phyloP scores from a whole-genome alignment of 2,113 vertebrate genomes.

The Edolisoma coerulescens region DNA sequence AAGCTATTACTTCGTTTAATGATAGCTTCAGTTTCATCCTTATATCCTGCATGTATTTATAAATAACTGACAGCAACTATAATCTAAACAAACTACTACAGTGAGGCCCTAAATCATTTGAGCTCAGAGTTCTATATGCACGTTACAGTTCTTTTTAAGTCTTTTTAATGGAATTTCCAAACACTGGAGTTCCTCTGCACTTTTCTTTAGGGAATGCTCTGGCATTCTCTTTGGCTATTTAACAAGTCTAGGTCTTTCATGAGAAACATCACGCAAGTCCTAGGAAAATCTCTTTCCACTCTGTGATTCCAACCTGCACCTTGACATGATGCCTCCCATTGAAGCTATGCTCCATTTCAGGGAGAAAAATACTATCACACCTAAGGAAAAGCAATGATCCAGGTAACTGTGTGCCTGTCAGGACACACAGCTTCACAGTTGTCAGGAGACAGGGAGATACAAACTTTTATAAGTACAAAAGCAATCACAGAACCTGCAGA shows the following conservation, averaged over 20 bases:
- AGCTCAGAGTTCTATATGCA: neutral
- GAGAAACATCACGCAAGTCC: neutral
- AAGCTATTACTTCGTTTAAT: constrained; percentile 26
- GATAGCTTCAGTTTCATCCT: constrained; percentile 11
- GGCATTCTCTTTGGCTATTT: neutral
- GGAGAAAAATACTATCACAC: neutral
- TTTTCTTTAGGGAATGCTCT: neutral
- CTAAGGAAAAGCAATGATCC: neutral
- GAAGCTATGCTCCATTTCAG: neutral
- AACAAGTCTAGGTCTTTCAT: neutral
- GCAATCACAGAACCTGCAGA: neutral
- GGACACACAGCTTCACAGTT: neutral
- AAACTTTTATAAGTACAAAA: neutral
- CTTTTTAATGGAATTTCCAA: neutral
- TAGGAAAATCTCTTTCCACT: neutral
- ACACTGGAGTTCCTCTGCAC: neutral
- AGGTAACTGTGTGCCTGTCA: rapidly evolving
- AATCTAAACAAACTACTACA: neutral
- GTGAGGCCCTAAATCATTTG: neutral
- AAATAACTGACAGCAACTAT: neutral
- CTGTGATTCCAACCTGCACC: neutral
- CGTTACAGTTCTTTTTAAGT: neutral
- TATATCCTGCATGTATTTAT: neutral
- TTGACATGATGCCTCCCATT: neutral
- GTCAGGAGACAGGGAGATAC: neutral